Base-by-base conservation (phyloP, 2,888 invertebrate species). In the Sipha maydis region DNA sequence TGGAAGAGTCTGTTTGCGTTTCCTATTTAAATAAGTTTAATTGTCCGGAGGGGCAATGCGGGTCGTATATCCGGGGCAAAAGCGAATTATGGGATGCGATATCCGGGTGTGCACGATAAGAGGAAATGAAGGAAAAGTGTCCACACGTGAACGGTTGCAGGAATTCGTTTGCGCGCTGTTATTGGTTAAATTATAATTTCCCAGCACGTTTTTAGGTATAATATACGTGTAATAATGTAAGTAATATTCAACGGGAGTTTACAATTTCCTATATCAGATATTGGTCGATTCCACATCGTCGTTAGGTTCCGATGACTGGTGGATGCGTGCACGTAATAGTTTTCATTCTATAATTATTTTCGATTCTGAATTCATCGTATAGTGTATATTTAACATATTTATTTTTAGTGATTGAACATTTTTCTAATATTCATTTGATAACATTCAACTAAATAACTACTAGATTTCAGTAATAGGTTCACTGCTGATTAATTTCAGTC, bases 51-150 rank as follows among this genome's bases (percentile, higher is more conserved):
- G 61, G 25, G 61, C 28, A 28, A 11, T 61, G 61, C 21, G 31
- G 67, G 67, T 11, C n/a, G 41, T 7, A 11, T 41, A 69, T 67
- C 80, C 56, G 80, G 80, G 69, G 41, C 11, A 82, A 82, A 61
- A 7, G 82, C 69, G 69, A 82, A 82, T 82, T 82, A 82, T 82
- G 41, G 28, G 69, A 82, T 48, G 28, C 82, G 69, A 48, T 71
- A 82, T 82, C 82, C 82, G 82, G 69, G 21, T 21, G 28, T 11
- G 11, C 8, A 28, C 41, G 31, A 69, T 9, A 21, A 21, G 11
- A 38, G 73, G 34, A 73, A 69, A 14, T 21, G 11, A 28, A 19
- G 41, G 82, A 48, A 69, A 69, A 41, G 69, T 69, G 82, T 71
- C 67, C 69, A 48, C 31, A 48, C 69, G 82, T 48, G 48, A 28